Percentiles rank a stretch among this genome's conserved stretches.
Evolutionary conservation across 2,113 vertebrate genomes (phyloP).

Genomic region (Dolichotis patagonum): DNA sequence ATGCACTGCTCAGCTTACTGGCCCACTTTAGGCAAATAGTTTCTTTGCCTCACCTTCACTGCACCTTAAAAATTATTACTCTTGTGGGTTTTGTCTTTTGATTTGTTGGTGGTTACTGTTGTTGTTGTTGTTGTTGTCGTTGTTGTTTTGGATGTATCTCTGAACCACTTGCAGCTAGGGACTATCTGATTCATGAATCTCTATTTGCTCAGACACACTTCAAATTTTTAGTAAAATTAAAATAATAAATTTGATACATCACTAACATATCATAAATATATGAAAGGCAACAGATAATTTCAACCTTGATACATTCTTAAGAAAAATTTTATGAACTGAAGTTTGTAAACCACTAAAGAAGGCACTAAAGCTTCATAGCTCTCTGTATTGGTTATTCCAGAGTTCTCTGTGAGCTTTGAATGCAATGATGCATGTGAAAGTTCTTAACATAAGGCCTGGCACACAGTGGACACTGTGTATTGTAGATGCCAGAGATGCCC

Average conservation of each 20-base stretch:
- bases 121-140: too few species aligned
- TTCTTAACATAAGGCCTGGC: too few species aligned
- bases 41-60: neutral
- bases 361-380: neutral
- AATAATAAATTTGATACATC: neutral
- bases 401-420: neutral
- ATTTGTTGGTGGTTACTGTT: too few species aligned
- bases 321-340: slow-evolving; percentile 1
- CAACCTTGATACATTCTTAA: neutral
- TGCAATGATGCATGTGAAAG: neutral
- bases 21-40: neutral
- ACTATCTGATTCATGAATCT: neutral
- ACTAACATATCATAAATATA: neutral
- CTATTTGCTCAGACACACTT: neutral
- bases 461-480: neutral
- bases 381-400: neutral
- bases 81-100: neutral
- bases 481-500: too few species aligned
- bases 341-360: neutral
- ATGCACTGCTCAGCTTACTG: neutral
- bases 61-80: neutral
- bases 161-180: neutral
- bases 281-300: neutral
- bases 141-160: too few species aligned
- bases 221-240: neutral